Base-by-base conservation (phyloP, 2,888 invertebrate genomes). In the Heliconius ismenius region DNA sequence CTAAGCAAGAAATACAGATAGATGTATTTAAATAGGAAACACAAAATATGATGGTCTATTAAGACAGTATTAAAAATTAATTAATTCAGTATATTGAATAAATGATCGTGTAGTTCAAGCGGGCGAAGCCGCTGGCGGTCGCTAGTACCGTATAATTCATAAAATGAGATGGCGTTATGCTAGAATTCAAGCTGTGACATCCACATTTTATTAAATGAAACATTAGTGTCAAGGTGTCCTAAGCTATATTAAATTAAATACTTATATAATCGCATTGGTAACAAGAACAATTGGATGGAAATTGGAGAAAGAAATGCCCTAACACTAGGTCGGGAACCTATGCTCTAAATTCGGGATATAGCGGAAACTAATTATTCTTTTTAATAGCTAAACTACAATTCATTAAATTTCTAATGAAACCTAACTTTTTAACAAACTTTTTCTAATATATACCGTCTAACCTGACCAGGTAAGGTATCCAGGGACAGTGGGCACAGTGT, bases 401-500 rank as follows among this genome's bases (percentile, higher is more conserved):
- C 0, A 11, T n/a, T 10, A 58, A 58, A 54, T 21, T 54, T 43
- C 13, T 13, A 13, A 43, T 43, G 0, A 11, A 43, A 43, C 2
- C 43, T 58, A n/a, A 6, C 3, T 58, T 58, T n/a, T n/a, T 11
- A 9, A 24, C 24, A 60, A 26, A 0, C 3, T 24, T 60, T 60
- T 60, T 60, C 15, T 60, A 60, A 13, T n/a, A 26, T 6, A 24
- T 28, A 26, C 15, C 10, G 7, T n/a, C 15, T 39, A 39, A 39
- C 15, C 1, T 9, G 2, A 15, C 18, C 2, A 49, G 49, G 0
- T 49, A 9, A 39, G 39, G 67, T 73, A 36, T 75, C n/a, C 18
- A 24, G 18, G 24, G 15, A 72, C 75, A 83, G 80, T 82, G 84
- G 80, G 80, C 79, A 83, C 83, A 79, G 21, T 74, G 68, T 26